These are phyloP conservation scores for Catalaphyllia jardinei DNA, from an alignment of 64 coral and sea anemone species.

Conservation along the genomic window DNA sequence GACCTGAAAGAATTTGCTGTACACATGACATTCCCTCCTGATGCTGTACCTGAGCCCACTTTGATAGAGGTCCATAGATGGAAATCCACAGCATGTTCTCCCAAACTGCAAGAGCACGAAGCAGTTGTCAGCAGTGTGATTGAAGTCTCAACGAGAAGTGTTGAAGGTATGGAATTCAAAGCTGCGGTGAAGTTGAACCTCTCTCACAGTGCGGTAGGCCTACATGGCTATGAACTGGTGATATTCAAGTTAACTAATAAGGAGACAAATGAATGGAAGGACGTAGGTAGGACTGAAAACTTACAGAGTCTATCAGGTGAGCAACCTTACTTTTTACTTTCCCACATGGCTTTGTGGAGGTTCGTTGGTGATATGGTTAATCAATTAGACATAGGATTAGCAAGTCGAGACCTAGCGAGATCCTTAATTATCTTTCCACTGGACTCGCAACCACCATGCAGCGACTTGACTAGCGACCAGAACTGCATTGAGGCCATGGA, in stretches of 20 bases:
- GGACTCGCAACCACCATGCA: no score
- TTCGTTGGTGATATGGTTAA: no score
- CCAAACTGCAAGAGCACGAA: not conserved
- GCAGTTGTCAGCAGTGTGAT: conserved; percentile 1
- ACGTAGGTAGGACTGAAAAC: not conserved
- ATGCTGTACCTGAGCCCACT: not conserved
- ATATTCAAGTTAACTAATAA: not conserved
- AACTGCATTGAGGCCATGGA: no score
- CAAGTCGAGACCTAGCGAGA: no score
- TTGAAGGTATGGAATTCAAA: not conserved
- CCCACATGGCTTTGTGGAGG: not conserved
- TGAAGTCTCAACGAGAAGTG: not conserved
- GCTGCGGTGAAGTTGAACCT: not conserved
- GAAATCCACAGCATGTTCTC: not conserved
- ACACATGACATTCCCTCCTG: not conserved
- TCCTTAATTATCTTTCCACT: no score
- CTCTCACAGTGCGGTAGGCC: not conserved
- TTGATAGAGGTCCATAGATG: not conserved
- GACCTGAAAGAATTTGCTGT: not conserved
- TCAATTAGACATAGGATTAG: no score
- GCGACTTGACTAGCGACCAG: no score
- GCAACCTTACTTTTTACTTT: not conserved
- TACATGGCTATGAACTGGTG: conserved; percentile 19
- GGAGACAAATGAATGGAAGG: not conserved
- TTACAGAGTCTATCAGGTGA: not conserved